These are phyloP conservation scores for Hystrix cristata DNA, from an alignment of 2,113 vertebrate species.

Conservation along the genomic window DNA sequence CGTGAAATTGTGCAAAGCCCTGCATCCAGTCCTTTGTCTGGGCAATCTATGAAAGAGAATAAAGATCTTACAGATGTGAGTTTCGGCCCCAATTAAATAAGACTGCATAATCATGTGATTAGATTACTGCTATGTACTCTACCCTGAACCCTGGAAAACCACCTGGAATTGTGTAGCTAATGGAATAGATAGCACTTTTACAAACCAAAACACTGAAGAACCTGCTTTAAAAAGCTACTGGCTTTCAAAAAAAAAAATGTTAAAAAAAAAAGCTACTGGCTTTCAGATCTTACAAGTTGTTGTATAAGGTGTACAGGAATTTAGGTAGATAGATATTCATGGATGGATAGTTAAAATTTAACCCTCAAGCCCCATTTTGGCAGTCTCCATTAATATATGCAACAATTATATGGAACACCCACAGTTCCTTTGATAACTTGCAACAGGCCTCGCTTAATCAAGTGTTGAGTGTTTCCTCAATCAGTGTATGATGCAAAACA, in stretches of 20 bases:
- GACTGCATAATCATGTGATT: not conserved
- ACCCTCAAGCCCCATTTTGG: not conserved
- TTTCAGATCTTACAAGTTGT: slow-evolving; percentile 7
- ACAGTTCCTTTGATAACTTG: not conserved
- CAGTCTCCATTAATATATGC: not conserved
- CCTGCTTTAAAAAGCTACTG: slow-evolving; percentile 27
- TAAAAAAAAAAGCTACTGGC: slow-evolving; percentile 1
- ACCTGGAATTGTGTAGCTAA: slow-evolving; percentile 16
- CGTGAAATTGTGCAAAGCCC: not conserved
- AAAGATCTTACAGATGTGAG: slow-evolving; percentile 24
- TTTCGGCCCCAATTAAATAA: slow-evolving; percentile 50
- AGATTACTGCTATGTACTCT: not conserved
- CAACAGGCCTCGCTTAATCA: not conserved
- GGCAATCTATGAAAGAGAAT: not conserved
- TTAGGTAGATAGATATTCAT: not conserved
- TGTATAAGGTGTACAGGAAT: not conserved
- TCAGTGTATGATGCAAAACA: not conserved
- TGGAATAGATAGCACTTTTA: not conserved
- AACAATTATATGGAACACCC: not conserved
- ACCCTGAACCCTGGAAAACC: not conserved
- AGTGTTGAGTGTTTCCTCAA: not conserved
- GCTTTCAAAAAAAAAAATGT: not conserved
- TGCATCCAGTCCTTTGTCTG: slow-evolving; percentile 24
- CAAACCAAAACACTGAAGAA: slow-evolving; percentile 54
- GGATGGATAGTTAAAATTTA: not conserved